Evolutionary conservation across 2,888 invertebrate genomes (phyloP), one percentile per base, ranked within the genome.

Genomic region (Stegana nigrithorax): DNA sequence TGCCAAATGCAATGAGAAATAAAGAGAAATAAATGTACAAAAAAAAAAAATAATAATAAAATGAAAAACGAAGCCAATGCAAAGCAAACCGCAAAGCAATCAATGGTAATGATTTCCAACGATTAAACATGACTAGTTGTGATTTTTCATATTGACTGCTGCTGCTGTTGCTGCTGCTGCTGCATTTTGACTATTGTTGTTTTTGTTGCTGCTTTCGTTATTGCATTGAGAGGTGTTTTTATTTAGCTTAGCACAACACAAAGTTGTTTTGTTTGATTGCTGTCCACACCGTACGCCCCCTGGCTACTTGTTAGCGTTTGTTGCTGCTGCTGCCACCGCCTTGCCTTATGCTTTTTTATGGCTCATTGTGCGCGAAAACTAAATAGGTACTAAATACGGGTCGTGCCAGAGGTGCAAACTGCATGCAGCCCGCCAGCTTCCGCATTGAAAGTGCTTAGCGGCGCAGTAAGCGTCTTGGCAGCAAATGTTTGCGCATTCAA

Each of bases 51-150:
- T 2, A 36, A 36, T 36, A 3, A 36, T n/a, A n/a, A n/a, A n/a
- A n/a, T n/a, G n/a, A n/a, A n/a, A n/a, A n/a, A n/a, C n/a, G 39
- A 39, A 39, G 17, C 12, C n/a, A 39, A 39, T n/a, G 2, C n/a
- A 12, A 36, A 36, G 25, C 25, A 47, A 47, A 47, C 2, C 25
- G 6, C 47, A 47, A 45, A 21, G 45, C 45, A 14, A 19, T 36
- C 45, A 19, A 45, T 45, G 12, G 2, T 2, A 47, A 74, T 74
- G 75, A 71, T 76, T 78, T 78, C 77, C 79, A 75, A 73, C 79
- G 71, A 78, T 75, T 75, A 78, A 75, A 65, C 79, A 70, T 75
- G 77, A 77, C 78, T 75, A 4, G 44, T 44, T 2, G 4, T 14
- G 44, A 1, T 44, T 14, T 44, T 44, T 44, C 2, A 17, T n/a